Conservation (phyloP, 92 coral and sea anemone genomes). For the Actinernus sp. region DNA sequence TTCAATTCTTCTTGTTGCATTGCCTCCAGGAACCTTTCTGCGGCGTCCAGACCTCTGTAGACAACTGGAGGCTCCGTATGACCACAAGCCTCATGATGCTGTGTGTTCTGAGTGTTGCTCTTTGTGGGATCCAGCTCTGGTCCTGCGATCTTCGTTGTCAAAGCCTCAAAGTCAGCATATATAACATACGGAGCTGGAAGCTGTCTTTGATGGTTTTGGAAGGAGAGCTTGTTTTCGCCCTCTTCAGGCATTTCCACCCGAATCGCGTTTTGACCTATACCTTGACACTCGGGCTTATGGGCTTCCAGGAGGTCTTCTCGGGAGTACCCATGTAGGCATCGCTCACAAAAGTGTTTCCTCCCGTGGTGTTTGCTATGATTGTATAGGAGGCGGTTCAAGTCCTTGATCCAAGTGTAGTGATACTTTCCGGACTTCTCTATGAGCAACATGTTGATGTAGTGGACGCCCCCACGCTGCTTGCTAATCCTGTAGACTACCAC, state of each 20-base stretch:
- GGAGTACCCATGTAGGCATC: constrained; percentile 7
- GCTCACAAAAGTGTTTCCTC: constrained; percentile 11
- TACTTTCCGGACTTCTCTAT: constrained; percentile 10
- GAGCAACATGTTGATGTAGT: constrained; percentile 9
- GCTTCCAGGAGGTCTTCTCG: not conserved
- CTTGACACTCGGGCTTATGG: constrained; percentile 4
- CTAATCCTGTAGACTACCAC: constrained; percentile 14
- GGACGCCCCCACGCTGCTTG: not conserved
- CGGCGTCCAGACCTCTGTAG: constrained; percentile 2
- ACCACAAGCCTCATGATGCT: not conserved
- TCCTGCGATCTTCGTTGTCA: constrained; percentile 3
- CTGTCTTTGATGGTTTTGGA: constrained; percentile 2
- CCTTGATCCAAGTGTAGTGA: constrained; percentile 28
- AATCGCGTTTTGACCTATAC: not conserved
- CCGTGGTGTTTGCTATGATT: not conserved
- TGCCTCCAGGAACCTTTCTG: not conserved
- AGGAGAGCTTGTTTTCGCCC: not conserved
- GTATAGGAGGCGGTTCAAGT: constrained; percentile 12
- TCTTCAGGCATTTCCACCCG: constrained; percentile 3
- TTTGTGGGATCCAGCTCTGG: not conserved
- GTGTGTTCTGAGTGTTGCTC: not conserved
- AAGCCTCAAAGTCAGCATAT: constrained; percentile 5
- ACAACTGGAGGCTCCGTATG: constrained; percentile 4
- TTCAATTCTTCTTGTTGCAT: not conserved
- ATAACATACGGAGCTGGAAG: constrained; percentile 7